Evolutionary conservation across 2,797 vertebrate species (phyloP).

Genomic region (Muraenolepis orangiensis): DNA sequence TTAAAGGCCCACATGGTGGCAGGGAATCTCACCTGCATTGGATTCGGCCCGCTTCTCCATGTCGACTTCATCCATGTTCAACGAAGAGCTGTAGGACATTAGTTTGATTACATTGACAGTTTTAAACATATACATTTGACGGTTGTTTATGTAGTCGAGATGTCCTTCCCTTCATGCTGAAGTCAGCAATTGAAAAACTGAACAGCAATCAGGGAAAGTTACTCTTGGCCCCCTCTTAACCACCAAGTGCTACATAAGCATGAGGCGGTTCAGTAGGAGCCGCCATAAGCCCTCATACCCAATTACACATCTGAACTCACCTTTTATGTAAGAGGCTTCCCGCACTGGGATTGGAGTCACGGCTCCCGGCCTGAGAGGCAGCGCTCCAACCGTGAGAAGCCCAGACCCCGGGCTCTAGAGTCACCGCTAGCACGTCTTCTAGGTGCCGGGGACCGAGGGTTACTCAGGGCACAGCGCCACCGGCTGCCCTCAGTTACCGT

Average conservation of each 20-base stretch:
- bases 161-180: conserved; percentile 1
- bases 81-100: neutral
- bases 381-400: too few relatives aligned
- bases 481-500: neutral
- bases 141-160: neutral
- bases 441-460: too few relatives aligned
- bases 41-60: fast-evolving
- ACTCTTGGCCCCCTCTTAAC: neutral
- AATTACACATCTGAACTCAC: too few relatives aligned
- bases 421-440: too few relatives aligned
- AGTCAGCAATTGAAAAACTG: neutral
- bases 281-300: too few relatives aligned
- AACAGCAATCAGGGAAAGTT: conserved; percentile 3
- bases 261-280: conserved; percentile 5
- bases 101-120: neutral
- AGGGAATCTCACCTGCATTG: conserved; percentile 19
- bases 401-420: too few relatives aligned
- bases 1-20: fast-evolving
- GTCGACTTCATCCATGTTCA: fast-evolving
- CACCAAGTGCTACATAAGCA: neutral
- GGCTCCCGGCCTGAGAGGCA: too few relatives aligned
- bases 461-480: too few relatives aligned
- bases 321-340: too few relatives aligned
- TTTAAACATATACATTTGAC: neutral
- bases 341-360: too few relatives aligned